Base-by-base conservation (phyloP, 1,140 invertebrate species). In the Mercenaria mercenaria region DNA sequence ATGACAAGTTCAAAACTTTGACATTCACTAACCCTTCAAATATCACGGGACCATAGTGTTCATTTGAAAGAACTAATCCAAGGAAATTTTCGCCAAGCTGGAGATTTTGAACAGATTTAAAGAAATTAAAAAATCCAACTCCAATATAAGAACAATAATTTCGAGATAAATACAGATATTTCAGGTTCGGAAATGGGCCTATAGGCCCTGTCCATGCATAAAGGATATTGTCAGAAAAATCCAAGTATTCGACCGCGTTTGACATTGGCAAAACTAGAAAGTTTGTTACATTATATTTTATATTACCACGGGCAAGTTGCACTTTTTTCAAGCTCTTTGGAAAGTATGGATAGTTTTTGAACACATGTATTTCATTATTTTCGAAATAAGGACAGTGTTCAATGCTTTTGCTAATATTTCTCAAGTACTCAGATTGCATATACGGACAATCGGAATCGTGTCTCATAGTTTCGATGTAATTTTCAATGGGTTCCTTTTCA, bases 141-240 rank as follows among this genome's bases (percentile, higher is more conserved):
- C n/a, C n/a, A n/a, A n/a, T n/a, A n/a, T n/a, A n/a, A n/a, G n/a
- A n/a, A n/a, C n/a, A n/a, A n/a, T n/a, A n/a, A n/a, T n/a, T n/a
- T n/a, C n/a, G n/a, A n/a, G n/a, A n/a, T n/a, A n/a, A n/a, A n/a
- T n/a, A n/a, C n/a, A n/a, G n/a, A 50, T 79, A 41, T 50, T 37
- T 76, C 41, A 86, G 13, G 0, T 41, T 76, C 0, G 47, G 56
- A 86, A 76, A 43, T 56, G 15, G 50, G 23, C 84, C 84, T 26
- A 69, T 15, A 13, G 39, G 39, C 23, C 84, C 84, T 26, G 0
- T 50, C 67, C 10, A 86, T 8, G 69, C 34, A 23, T 59, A 47
- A 23, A 77, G 1, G n/a, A n/a, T n/a, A n/a, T n/a, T n/a, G n/a
- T n/a, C n/a, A n/a, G n/a, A n/a, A n/a, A n/a, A n/a, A n/a, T n/a